phyloP scores from a whole-genome alignment of 2,797 vertebrate genomes.

The Tolypeutes matacus region DNA sequence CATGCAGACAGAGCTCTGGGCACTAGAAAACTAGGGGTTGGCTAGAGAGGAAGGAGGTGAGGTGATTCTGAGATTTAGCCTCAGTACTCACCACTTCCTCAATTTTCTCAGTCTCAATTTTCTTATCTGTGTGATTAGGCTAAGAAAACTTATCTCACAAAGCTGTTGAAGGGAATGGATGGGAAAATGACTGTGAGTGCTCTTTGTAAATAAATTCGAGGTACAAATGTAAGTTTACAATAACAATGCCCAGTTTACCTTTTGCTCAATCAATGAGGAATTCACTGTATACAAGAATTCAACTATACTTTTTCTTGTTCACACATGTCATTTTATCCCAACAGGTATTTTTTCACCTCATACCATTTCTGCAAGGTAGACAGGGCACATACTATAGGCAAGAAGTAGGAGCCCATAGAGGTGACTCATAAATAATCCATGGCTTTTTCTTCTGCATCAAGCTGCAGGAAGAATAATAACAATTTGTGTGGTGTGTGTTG shows the following conservation, averaged over 20 bases:
- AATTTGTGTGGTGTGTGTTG: background rate
- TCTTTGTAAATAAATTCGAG: conserved; percentile 62
- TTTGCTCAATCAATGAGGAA: conserved; percentile 10
- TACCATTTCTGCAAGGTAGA: conserved; percentile 9
- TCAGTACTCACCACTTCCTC: background rate
- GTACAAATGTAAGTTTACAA: conserved; percentile 28
- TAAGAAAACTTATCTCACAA: background rate
- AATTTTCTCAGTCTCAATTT: conserved; percentile 24
- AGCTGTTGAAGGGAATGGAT: conserved; percentile 45
- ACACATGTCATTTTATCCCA: background rate
- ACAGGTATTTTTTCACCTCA: conserved; percentile 27
- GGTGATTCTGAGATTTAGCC: background rate
- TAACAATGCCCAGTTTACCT: conserved; percentile 16
- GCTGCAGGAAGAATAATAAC: background rate
- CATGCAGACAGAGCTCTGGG: conserved; percentile 18
- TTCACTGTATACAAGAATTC: background rate
- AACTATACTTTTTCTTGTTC: conserved; percentile 40
- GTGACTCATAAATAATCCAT: background rate
- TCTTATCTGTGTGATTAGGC: conserved; percentile 19
- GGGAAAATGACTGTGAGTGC: background rate
- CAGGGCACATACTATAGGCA: background rate
- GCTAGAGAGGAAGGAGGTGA: background rate
- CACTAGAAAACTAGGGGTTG: background rate
- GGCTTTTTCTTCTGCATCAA: background rate
- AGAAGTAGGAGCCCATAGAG: conserved; percentile 4